Percentiles rank a stretch among this genome's conserved stretches.
phyloP scores from a whole-genome alignment of 2,797 vertebrate genomes.

The Semaprochilodus insignis region DNA sequence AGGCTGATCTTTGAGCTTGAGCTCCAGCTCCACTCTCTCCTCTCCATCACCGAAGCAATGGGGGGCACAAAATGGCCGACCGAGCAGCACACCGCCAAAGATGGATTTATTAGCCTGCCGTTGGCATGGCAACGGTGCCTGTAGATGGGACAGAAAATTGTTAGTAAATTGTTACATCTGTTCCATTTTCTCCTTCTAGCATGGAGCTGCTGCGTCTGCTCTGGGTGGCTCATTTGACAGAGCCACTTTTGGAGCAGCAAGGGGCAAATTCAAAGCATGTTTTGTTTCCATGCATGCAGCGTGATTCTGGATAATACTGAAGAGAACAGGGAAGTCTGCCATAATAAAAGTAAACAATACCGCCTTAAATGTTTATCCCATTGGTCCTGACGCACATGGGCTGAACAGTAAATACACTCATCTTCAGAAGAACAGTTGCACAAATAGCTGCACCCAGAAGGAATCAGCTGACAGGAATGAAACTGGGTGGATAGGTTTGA shows the following conservation, averaged over 20 bases:
- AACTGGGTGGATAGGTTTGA: too few species aligned
- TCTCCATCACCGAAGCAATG: neutral
- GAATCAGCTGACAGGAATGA: too few species aligned
- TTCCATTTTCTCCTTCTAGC: constrained; percentile 59
- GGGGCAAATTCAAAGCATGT: neutral
- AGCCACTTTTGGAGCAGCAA: constrained; percentile 5
- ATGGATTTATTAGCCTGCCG: constrained; percentile 52
- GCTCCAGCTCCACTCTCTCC: neutral
- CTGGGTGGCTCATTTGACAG: constrained; percentile 43
- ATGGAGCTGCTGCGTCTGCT: constrained; percentile 53
- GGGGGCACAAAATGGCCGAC: constrained; percentile 38
- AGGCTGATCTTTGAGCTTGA: neutral
- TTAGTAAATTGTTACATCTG: constrained; percentile 62
- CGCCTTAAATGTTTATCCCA: too few species aligned
- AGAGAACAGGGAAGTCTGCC: too few species aligned
- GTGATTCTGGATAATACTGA: neutral
- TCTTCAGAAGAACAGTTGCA: too few species aligned
- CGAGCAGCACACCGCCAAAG: constrained; percentile 36
- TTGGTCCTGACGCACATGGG: neutral
- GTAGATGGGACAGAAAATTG: constrained; percentile 53
- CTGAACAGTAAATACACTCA: neutral
- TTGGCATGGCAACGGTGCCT: constrained; percentile 62
- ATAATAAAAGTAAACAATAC: too few species aligned
- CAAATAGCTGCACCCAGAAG: too few species aligned
- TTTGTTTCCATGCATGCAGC: neutral